Evolutionary conservation across 1,140 invertebrate species (phyloP).

Genomic region (Ladona fulva): DNA sequence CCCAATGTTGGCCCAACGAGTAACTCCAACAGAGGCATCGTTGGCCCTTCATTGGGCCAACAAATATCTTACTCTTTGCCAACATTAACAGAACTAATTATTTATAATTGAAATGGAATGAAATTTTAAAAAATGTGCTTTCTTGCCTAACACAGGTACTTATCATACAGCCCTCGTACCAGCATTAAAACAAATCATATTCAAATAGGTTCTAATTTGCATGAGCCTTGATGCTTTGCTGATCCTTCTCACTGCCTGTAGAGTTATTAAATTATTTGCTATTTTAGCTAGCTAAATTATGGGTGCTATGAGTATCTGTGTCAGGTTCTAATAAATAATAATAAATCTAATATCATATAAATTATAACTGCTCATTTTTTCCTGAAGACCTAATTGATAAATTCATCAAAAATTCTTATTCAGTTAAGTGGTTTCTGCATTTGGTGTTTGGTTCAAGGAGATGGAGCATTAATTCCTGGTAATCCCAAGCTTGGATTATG

Average conservation of each 20-base stretch:
- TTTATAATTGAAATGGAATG: too few species aligned
- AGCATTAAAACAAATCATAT: background rate
- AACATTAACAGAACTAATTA: too few species aligned
- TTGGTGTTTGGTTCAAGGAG: constrained; percentile 43
- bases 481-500: constrained; percentile 54
- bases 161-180: too few species aligned
- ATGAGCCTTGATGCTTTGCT: background rate
- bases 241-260: too few species aligned
- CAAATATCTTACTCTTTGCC: too few species aligned
- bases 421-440: constrained; percentile 59
- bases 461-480: constrained; percentile 51
- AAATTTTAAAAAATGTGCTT: too few species aligned
- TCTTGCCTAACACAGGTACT: too few species aligned
- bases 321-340: background rate
- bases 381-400: background rate
- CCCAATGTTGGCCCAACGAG: too few species aligned
- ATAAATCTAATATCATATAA: background rate
- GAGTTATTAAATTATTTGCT: too few species aligned
- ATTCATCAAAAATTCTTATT: constrained; percentile 19
- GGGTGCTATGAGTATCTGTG: background rate
- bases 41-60: too few species aligned
- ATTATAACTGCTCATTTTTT: background rate
- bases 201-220: background rate
- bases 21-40: too few species aligned
- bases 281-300: too few species aligned